Evolutionary conservation across 92 coral and sea anemone species (phyloP).

Genomic region (Bergia puertoricense): DNA sequence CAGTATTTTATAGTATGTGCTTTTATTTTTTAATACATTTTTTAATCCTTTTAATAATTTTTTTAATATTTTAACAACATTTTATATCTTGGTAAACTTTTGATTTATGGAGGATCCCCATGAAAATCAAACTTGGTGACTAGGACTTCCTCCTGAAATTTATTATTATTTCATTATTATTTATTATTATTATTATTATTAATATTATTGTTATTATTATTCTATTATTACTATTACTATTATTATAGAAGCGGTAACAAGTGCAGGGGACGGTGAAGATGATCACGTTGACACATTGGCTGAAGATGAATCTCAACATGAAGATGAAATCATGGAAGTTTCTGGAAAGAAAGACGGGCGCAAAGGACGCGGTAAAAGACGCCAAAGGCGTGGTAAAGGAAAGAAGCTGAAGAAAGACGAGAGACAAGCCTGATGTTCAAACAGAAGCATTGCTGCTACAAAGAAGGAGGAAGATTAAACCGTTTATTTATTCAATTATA

Average conservation of each 20-base stretch:
- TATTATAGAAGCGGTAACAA: background rate
- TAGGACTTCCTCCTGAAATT: no score
- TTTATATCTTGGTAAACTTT: no score
- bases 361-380: conserved; percentile 2
- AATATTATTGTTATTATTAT: background rate
- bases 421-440: background rate
- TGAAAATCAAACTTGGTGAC: no score
- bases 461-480: no score
- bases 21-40: no score
- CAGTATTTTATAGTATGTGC: no score
- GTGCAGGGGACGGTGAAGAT: background rate
- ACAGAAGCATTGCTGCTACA: background rate
- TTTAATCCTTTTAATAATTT: no score
- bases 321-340: conserved; percentile 7
- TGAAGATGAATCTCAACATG: background rate
- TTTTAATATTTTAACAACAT: no score
- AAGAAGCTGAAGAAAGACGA: background rate
- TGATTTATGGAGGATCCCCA: no score
- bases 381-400: background rate
- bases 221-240: background rate
- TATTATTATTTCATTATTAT: no score
- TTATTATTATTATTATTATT: no score
- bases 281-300: background rate
- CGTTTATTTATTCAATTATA: no score
- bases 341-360: conserved; percentile 4